Evolutionary conservation across 1,140 invertebrate genomes (phyloP).

Genomic region (Pseudomyrmex pallidus): DNA sequence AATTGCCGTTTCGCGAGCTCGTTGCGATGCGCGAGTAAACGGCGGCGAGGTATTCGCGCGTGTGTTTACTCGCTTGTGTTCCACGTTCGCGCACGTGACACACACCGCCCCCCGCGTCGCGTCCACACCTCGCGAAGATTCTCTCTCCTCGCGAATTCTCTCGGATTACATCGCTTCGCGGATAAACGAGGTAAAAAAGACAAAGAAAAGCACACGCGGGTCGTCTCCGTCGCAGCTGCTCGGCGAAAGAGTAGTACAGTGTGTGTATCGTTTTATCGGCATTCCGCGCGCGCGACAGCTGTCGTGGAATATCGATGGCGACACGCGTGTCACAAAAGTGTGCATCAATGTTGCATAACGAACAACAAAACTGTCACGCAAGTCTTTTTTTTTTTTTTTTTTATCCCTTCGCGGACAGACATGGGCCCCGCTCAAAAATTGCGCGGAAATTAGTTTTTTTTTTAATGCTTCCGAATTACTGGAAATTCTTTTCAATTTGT

Average conservation of each 20-base stretch:
- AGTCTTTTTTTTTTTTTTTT: too few species aligned
- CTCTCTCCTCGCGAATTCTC: constrained; percentile 29
- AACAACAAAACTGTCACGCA: background rate
- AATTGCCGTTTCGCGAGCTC: too few species aligned
- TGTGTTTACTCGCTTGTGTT: too few species aligned
- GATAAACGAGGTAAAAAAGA: constrained; percentile 46
- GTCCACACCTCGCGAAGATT: constrained; percentile 18
- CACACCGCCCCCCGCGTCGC: too few species aligned
- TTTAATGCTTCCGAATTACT: too few species aligned
- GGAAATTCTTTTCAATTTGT: too few species aligned
- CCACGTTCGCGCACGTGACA: too few species aligned
- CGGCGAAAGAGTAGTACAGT: constrained; percentile 12
- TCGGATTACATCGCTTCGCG: background rate
- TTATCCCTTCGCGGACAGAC: too few species aligned
- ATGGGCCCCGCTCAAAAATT: too few species aligned
- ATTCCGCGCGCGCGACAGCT: constrained; percentile 39
- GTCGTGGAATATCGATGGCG: constrained; percentile 43
- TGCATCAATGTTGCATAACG: constrained; percentile 51
- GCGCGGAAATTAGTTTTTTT: too few species aligned
- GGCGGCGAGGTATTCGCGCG: too few species aligned
- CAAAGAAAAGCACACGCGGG: constrained; percentile 13
- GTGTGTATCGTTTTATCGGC: constrained; percentile 13
- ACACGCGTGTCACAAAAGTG: constrained; percentile 36
- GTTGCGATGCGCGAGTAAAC: too few species aligned
- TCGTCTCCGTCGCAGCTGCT: background rate